These are phyloP conservation scores for Probaryconus sp. DNA, from an alignment of 1,140 invertebrate genomes.

Conservation along the genomic window DNA sequence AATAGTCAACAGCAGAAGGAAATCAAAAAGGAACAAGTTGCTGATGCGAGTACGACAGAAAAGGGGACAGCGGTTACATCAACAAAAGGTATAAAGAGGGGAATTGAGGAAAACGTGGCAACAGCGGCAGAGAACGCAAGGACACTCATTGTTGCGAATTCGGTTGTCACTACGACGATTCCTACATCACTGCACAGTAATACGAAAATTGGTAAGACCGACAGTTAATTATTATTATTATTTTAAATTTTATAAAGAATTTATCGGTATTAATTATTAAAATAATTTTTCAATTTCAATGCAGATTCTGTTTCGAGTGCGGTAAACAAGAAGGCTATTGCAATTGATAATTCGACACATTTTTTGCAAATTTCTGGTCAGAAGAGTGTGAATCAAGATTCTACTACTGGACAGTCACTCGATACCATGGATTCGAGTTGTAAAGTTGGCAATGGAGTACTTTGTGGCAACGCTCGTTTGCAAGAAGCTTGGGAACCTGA, in stretches of 20 bases:
- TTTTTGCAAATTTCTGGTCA: slow-evolving; percentile 63
- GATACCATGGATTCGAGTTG: slow-evolving; percentile 63
- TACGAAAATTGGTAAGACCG: slow-evolving; percentile 72
- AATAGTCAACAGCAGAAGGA: slow-evolving; percentile 65
- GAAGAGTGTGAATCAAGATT: slow-evolving; percentile 60
- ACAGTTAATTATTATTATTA: no score
- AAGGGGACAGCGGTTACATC: slow-evolving; percentile 71
- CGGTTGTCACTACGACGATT: slow-evolving; percentile 51
- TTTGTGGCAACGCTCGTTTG: slow-evolving; percentile 74
- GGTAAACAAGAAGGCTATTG: slow-evolving; percentile 60
- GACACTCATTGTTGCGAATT: slow-evolving; percentile 56
- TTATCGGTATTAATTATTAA: no score
- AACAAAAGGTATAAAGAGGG: slow-evolving; percentile 72
- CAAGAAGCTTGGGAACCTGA: slow-evolving; percentile 77
- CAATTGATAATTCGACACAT: slow-evolving; percentile 64
- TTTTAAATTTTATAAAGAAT: no score
- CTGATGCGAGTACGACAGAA: slow-evolving; percentile 48
- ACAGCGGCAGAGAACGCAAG: slow-evolving; percentile 57
- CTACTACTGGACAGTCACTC: slow-evolving; percentile 57
- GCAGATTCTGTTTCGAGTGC: slow-evolving; percentile 63
- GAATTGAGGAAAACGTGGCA: slow-evolving; percentile 71
- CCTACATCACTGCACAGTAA: slow-evolving; percentile 66
- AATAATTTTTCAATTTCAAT: slow-evolving; percentile 14
- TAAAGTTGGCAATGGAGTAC: slow-evolving; percentile 74
- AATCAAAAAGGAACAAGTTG: slow-evolving; percentile 59